Conservation (phyloP, 2,888 invertebrate species). For the Eugnorisma glareosa region DNA sequence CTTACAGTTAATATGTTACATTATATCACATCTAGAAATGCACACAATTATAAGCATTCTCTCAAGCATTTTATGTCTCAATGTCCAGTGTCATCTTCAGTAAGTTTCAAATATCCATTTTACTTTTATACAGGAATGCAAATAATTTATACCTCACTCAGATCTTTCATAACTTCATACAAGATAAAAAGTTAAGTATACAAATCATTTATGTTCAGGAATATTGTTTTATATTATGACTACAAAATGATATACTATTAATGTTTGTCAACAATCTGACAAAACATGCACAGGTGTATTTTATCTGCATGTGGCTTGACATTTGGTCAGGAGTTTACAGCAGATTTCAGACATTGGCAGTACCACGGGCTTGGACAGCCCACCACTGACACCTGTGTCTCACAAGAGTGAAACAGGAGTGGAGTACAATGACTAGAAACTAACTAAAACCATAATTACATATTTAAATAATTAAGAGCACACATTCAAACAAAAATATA, state of each 20-base stretch:
- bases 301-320: background rate
- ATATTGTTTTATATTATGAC: background rate
- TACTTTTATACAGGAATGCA: slow-evolving; percentile 21
- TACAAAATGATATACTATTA: background rate
- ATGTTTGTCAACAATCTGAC: background rate
- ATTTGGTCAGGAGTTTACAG: background rate
- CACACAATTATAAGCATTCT: slow-evolving; percentile 41
- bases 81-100: background rate
- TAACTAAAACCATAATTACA: slow-evolving; percentile 23
- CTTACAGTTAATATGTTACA: slow-evolving; percentile 49
- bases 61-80: background rate
- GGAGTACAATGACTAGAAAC: slow-evolving; percentile 36
- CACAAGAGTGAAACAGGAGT: background rate
- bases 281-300: background rate
- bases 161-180: slow-evolving; percentile 1
- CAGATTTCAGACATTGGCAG: background rate
- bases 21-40: slow-evolving; percentile 55
- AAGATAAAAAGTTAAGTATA: slow-evolving; percentile 2
- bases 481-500: slow-evolving; percentile 3
- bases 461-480: slow-evolving; percentile 1
- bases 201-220: background rate
- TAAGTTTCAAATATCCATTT: background rate
- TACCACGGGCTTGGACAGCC: background rate
- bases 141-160: background rate
- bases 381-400: background rate